phyloP scores from a whole-genome alignment of 2,888 invertebrate species.

The Abscondita cerata region DNA sequence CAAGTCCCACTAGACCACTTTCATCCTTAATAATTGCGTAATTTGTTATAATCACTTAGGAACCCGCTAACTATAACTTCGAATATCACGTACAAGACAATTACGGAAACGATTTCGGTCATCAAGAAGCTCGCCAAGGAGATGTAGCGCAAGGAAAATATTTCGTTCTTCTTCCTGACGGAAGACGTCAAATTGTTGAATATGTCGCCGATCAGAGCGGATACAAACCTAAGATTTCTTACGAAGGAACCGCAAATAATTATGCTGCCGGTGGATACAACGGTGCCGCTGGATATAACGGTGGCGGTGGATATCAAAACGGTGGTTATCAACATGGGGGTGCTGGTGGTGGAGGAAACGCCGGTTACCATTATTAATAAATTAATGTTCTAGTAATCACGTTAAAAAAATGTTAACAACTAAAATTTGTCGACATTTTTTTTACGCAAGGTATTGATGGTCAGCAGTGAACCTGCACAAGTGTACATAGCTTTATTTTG shows the following conservation, averaged over 20 bases:
- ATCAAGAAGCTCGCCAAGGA: slow-evolving; percentile 69
- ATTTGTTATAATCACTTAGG: slow-evolving; percentile 43
- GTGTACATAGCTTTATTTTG: too few species aligned
- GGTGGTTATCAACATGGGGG: slow-evolving; percentile 15
- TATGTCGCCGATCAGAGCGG: slow-evolving; percentile 71
- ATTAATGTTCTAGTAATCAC: too few species aligned
- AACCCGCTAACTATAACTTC: slow-evolving; percentile 67
- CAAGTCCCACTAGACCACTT: background rate
- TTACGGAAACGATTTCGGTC: slow-evolving; percentile 74
- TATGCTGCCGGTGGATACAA: slow-evolving; percentile 45
- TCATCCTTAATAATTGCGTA: slow-evolving; percentile 3
- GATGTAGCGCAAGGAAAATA: slow-evolving; percentile 74
- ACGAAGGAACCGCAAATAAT: slow-evolving; percentile 58
- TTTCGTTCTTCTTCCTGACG: slow-evolving; percentile 72
- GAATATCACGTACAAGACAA: slow-evolving; percentile 71
- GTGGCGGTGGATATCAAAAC: slow-evolving; percentile 40
- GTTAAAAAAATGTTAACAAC: too few species aligned
- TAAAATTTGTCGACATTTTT: too few species aligned
- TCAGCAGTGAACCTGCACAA: too few species aligned
- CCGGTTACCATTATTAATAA: slow-evolving; percentile 16
- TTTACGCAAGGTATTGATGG: too few species aligned
- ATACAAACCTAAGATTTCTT: slow-evolving; percentile 70
- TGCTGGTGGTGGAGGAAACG: slow-evolving; percentile 39
- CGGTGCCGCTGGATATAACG: slow-evolving; percentile 32
- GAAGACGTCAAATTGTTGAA: slow-evolving; percentile 70